phyloP scores from a whole-genome alignment of 2,888 invertebrate species.

The Tinea pellionella region DNA sequence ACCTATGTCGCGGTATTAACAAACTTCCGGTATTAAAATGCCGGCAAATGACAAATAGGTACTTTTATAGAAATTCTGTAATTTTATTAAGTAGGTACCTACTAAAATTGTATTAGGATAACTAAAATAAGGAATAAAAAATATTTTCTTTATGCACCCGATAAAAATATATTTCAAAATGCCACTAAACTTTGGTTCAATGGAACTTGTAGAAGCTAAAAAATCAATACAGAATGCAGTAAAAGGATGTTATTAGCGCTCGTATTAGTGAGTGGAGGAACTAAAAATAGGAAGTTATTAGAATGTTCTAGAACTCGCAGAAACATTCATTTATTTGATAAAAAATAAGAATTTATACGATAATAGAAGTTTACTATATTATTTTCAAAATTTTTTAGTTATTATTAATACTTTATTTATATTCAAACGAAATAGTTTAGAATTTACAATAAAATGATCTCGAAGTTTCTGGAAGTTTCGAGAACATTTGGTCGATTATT shows the following conservation, averaged over 20 bases:
- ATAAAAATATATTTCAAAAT: too few species aligned
- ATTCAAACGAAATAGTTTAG: conserved; percentile 19
- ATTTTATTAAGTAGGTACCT: too few species aligned
- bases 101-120: too few species aligned
- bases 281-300: conserved; percentile 33
- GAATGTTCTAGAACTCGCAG: conserved; percentile 42
- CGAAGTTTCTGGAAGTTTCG: conserved; percentile 44
- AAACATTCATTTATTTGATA: conserved; percentile 12
- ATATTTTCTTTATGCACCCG: too few species aligned
- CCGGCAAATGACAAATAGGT: not conserved
- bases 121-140: too few species aligned
- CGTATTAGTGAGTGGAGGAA: conserved; percentile 28
- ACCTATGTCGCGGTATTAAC: not conserved
- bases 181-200: too few species aligned
- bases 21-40: not conserved
- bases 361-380: not conserved
- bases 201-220: not conserved
- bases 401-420: too few species aligned
- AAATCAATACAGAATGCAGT: not conserved
- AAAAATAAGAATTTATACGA: too few species aligned
- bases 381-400: not conserved
- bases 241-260: conserved; percentile 39
- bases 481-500: conserved; percentile 20
- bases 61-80: too few species aligned
- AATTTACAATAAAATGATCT: too few species aligned